Evolutionary conservation across 2,113 vertebrate species (phyloP), one percentile per base, ranked within the genome.

Genomic region (Ceuthmochares aereus): DNA sequence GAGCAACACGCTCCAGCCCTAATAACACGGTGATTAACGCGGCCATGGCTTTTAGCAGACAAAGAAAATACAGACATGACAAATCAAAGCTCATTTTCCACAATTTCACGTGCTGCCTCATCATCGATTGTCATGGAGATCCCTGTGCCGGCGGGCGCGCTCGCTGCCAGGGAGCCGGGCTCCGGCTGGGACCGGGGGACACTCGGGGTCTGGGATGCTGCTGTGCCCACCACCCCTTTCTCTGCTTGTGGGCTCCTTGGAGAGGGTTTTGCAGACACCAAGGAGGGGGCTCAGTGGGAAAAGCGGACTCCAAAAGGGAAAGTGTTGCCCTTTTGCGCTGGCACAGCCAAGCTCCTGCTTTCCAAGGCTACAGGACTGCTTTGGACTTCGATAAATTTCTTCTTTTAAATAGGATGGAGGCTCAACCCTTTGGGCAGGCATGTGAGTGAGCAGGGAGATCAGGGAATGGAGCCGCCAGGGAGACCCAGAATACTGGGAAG

Each of bases 81-180:
- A 93, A 95, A 96, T 93, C 95, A 93, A 88, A 94, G 92, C 95
- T 94, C 95, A 78, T 96, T 96, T 93, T 70, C 85, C 96, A 86
- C 43, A 1, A 74, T 95, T 96, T 93, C 82, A 91, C 19, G 19
- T 88, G 88, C 87, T 94, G 95, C 91, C 95, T 96, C 79, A 59
- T 96, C 82, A 56, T 43, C 23, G 1, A 74, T 91, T 94, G 75
- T 91, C 93, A 77, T 0, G 59, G 3, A 90, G 85, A 45, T 88
- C 36, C 95, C 70, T 10, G 66, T 4, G 55, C 77, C 4, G 7
- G 75, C 5, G 1, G 86, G 91, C 2, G 0, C 8, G 0, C 11
- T 34, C 2, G 19, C 90, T 91, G 77, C 55, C 75, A 26, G 16
- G 75, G 56, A 77, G 4, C 7, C 3, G 7, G 82, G 90, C 37